Percentiles rank a stretch among this genome's conserved stretches.
Evolutionary conservation across 2,113 vertebrate species (phyloP).

Genomic region (Sakesphorus luctuosus): DNA sequence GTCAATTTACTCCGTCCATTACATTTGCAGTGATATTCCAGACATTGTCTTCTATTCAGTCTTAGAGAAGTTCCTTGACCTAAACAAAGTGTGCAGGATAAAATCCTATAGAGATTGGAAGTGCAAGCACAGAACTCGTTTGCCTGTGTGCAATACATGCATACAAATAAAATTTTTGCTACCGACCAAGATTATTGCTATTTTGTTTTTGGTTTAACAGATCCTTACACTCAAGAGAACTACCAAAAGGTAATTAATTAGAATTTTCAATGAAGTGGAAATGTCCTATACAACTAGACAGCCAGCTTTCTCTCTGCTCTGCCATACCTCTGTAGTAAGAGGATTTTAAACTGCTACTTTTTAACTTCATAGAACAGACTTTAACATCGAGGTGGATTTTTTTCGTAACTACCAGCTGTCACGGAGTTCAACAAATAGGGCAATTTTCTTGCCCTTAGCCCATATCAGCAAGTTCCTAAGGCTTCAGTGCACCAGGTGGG

Average conservation of each 20-base stretch:
- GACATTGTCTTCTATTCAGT: conserved; percentile 76
- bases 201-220: conserved; percentile 11
- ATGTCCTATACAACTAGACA: background rate
- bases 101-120: conserved; percentile 45
- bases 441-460: conserved; percentile 12
- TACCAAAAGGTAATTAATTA: conserved; percentile 53
- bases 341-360: conserved; percentile 25
- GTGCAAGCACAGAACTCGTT: conserved; percentile 25
- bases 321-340: background rate
- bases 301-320: background rate
- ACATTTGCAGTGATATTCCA: conserved; percentile 81
- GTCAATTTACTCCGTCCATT: conserved; percentile 88
- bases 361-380: background rate
- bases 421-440: conserved; percentile 15
- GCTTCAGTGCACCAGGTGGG: background rate
- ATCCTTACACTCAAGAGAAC: background rate
- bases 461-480: conserved; percentile 11
- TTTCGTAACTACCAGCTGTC: conserved; percentile 25
- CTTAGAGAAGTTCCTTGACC: conserved; percentile 56
- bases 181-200: background rate
- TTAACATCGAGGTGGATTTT: background rate
- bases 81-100: conserved; percentile 23
- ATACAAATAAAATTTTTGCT: conserved; percentile 3
- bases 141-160: background rate
- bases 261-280: conserved; percentile 35